Evolutionary conservation across 2,797 vertebrate genomes (phyloP), one percentile per base, ranked within the genome.

Genomic region (Pagetopsis macropterus): DNA sequence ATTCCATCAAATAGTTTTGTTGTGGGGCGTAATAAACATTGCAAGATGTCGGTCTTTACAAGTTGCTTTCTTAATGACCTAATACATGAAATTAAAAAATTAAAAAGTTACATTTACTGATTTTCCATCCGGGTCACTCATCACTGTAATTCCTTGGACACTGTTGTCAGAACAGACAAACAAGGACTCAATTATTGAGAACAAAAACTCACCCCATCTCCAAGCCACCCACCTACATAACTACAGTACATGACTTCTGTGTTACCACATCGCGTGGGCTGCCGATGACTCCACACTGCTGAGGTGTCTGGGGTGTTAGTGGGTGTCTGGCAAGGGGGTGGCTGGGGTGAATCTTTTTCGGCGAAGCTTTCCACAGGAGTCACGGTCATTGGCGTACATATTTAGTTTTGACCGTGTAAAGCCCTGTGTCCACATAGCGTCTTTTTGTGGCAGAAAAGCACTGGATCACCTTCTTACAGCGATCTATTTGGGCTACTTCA

Each of bases 341-440:
- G 43, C 17, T 48, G 41, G 49, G 55, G 21, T 41, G 19, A 57
- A n/a, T 52, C 23, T 69, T 43, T 65, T 50, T 75, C 63, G 75
- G 79, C 71, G 76, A 65, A 82, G 49, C 64, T 79, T 87, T 88
- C 84, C 79, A 79, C 14, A 75, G 76, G 58, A 89, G 77, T 86
- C 79, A 78, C 16, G 31, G 64, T 63, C 49, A 65, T 50, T 56
- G 67, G 41, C 58, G 17, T 9, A 12, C 17, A 19, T 49, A 64
- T 27, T 51, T 17, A 40, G 54, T 44, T 60, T 37, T 15, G 41
- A 17, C 43, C 58, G 41, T 33, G 44, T 55, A 48, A 48, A 37
- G 33, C 33, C 8, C 6, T 37, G 33, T 37, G 33, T 37, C 33
- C 7, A 37, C 7, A 37, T 37, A 6, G 33, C 2, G 2, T 37